Percentiles rank a stretch among this genome's conserved stretches.
Conservation (phyloP, 2,797 vertebrate genomes). For the Podarcis lilfordi region DNA sequence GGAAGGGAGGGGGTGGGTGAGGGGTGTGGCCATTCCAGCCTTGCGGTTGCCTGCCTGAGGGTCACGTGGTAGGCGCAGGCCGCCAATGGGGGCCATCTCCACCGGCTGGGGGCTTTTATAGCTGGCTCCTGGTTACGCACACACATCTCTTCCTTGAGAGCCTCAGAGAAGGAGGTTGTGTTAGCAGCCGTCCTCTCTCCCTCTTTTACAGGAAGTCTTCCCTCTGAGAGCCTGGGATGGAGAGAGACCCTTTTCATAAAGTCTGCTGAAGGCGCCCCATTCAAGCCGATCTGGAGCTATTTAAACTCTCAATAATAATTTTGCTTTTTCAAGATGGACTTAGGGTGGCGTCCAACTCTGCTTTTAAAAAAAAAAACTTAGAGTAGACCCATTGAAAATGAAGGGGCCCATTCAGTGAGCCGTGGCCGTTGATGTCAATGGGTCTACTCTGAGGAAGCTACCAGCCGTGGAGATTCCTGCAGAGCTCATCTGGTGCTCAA, state of each 20-base stretch:
- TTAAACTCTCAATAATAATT: neutral
- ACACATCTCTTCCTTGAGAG: rapidly evolving
- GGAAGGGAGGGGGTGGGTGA: neutral
- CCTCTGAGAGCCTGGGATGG: constrained; percentile 42
- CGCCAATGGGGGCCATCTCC: neutral
- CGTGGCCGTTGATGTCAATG: too few species aligned
- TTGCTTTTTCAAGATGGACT: too few species aligned
- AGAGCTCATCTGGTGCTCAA: too few species aligned
- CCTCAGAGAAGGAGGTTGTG: neutral
- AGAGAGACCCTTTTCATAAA: constrained; percentile 73
- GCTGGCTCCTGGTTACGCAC: neutral
- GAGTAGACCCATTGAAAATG: too few species aligned
- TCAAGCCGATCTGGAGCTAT: constrained; percentile 34
- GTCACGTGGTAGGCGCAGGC: neutral
- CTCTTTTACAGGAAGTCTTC: constrained; percentile 46
- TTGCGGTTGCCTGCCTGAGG: neutral
- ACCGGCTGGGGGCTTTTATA: neutral
- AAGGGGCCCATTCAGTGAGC: too few species aligned
- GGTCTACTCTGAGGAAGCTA: too few species aligned
- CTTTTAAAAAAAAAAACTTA: too few species aligned
- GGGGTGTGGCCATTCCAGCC: neutral
- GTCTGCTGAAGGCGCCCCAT: constrained; percentile 68
- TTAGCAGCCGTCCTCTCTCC: neutral
- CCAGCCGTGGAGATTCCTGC: too few species aligned
- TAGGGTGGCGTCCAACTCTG: too few species aligned